Evolutionary conservation across 1,140 invertebrate species (phyloP).

Genomic region (Zaprionus africanus): DNA sequence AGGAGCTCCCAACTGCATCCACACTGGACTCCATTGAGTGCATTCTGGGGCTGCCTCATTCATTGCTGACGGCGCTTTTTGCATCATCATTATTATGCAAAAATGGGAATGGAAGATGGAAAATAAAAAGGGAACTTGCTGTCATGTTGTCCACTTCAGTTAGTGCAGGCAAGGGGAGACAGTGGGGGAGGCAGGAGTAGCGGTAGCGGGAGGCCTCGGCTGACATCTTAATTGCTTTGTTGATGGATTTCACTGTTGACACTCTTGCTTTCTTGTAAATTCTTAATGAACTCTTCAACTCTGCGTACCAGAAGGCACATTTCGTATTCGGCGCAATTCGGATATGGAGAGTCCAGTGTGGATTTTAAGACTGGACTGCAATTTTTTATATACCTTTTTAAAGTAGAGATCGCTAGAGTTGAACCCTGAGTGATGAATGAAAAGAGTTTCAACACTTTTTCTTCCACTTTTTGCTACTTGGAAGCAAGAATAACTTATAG

Average conservation of each 20-base stretch:
- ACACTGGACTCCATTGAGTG: slow-evolving; percentile 12
- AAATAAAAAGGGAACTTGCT: background rate
- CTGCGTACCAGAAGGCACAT: background rate
- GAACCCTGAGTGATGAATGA: too few relatives aligned
- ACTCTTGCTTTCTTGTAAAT: slow-evolving; percentile 75
- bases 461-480: background rate
- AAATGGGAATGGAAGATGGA: background rate
- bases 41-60: slow-evolving; percentile 29
- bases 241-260: slow-evolving; percentile 76
- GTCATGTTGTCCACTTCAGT: slow-evolving; percentile 4
- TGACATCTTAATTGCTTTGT: slow-evolving; percentile 78
- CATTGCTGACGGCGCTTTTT: slow-evolving; percentile 46
- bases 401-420: too few relatives aligned
- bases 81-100: slow-evolving; percentile 69
- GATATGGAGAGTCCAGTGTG: background rate
- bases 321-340: background rate
- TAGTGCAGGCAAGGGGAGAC: background rate
- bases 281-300: slow-evolving; percentile 55
- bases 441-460: background rate
- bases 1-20: slow-evolving; percentile 1
- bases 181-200: background rate
- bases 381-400: too few relatives aligned
- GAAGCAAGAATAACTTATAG: too few relatives aligned
- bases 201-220: background rate
- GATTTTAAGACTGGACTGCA: background rate